Percentiles rank a stretch among this genome's conserved stretches.
Evolutionary conservation across 2,888 invertebrate genomes (phyloP).

Genomic region (Andrena bicolor): DNA sequence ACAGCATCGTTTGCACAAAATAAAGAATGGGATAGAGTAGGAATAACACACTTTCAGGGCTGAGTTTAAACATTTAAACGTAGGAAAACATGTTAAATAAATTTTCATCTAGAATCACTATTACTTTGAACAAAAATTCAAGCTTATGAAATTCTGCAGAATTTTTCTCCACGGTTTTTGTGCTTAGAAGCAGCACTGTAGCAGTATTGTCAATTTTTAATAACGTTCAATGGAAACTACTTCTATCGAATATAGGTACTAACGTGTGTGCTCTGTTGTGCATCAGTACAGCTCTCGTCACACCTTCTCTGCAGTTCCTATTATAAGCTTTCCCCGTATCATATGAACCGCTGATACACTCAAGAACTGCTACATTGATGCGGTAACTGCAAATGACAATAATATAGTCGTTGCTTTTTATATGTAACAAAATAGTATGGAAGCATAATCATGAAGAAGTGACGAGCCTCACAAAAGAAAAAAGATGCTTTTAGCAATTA

Average conservation of each 20-base stretch:
- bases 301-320: neutral
- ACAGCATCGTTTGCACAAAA: neutral
- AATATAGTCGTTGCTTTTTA: neutral
- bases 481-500: no score
- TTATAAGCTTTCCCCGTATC: neutral
- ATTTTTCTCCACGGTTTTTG: neutral
- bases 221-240: neutral
- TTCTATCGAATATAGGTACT: neutral
- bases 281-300: neutral
- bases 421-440: neutral
- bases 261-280: neutral
- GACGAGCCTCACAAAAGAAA: neutral
- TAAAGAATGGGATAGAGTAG: neutral
- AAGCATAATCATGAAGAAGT: neutral
- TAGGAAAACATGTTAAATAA: no score
- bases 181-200: neutral
- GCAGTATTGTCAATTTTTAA: neutral
- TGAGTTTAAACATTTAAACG: no score
- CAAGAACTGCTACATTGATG: neutral
- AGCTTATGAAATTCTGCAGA: no score
- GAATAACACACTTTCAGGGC: neutral
- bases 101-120: no score
- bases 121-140: no score
- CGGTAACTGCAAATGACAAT: neutral
- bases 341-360: neutral